Conservation (phyloP, 2,888 invertebrate species). For the Heliconius cydno region DNA sequence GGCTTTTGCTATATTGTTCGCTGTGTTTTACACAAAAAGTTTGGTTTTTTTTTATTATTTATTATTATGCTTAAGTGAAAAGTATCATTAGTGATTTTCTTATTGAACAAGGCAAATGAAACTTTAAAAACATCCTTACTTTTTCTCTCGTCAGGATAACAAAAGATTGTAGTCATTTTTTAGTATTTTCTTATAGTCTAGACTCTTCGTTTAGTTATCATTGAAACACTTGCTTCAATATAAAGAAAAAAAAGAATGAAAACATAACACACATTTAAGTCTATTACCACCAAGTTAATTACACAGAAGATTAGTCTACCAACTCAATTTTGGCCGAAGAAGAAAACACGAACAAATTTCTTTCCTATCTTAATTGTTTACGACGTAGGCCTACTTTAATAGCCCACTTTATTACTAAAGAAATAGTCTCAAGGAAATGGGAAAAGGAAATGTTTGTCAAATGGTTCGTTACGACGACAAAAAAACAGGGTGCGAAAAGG, state of each 20-base stretch:
- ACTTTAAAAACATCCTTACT: not conserved
- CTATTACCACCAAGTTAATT: slow-evolving; percentile 33
- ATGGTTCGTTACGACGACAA: slow-evolving; percentile 46
- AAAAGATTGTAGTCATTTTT: not conserved
- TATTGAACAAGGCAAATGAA: slow-evolving; percentile 2
- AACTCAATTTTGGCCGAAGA: slow-evolving; percentile 15
- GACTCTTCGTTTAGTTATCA: not conserved
- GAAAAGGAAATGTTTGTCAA: slow-evolving; percentile 48
- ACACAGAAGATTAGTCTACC: slow-evolving; percentile 25
- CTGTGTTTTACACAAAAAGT: slow-evolving; percentile 17
- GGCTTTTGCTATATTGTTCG: slow-evolving; percentile 25
- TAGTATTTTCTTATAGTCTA: not conserved
- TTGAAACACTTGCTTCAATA: not conserved
- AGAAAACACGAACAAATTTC: slow-evolving; percentile 34
- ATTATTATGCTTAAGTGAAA: slow-evolving; percentile 1
- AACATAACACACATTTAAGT: slow-evolving; percentile 3
- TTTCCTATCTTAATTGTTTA: slow-evolving; percentile 43
- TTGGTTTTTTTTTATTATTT: not conserved
- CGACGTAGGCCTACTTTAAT: slow-evolving; percentile 42
- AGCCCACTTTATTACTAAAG: slow-evolving; percentile 45
- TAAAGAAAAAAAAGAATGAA: not conserved
- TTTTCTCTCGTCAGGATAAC: not conserved
- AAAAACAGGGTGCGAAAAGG: slow-evolving; percentile 43
- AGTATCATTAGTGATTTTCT: slow-evolving; percentile 11
- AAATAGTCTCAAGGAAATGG: slow-evolving; percentile 46